phyloP scores from a whole-genome alignment of 2,888 invertebrate genomes.

The Iphiclides podalirius region DNA sequence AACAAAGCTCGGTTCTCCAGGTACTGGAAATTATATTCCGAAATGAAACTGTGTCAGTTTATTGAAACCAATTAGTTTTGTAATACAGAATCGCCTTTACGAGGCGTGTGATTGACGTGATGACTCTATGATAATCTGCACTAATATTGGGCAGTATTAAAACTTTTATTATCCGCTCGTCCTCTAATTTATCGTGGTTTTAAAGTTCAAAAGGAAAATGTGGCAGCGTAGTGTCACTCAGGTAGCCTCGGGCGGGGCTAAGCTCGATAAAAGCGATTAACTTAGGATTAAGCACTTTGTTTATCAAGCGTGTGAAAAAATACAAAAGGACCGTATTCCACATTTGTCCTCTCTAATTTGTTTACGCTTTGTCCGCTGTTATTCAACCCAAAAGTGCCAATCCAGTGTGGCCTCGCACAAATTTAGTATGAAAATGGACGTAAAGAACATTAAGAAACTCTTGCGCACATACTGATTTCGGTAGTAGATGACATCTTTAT shows the following conservation, averaged over 20 bases:
- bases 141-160: too few species aligned
- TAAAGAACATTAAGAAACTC: background rate
- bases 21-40: too few species aligned
- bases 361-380: background rate
- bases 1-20: too few species aligned
- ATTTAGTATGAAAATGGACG: background rate
- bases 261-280: background rate
- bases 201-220: conserved; percentile 7
- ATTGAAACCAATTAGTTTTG: too few species aligned
- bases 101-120: too few species aligned
- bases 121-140: too few species aligned
- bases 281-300: conserved; percentile 11
- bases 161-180: conserved; percentile 1
- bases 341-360: background rate
- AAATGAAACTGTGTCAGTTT: too few species aligned
- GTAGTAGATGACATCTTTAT: background rate
- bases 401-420: background rate
- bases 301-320: background rate
- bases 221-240: background rate
- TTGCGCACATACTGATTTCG: background rate
- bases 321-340: background rate
- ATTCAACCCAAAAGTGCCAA: background rate
- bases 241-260: conserved; percentile 3
- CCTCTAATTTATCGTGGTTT: conserved; percentile 3
- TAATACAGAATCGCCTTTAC: too few species aligned